These are phyloP conservation scores for Platalea minor DNA, from an alignment of 2,797 vertebrate species.

Conservation along the genomic window DNA sequence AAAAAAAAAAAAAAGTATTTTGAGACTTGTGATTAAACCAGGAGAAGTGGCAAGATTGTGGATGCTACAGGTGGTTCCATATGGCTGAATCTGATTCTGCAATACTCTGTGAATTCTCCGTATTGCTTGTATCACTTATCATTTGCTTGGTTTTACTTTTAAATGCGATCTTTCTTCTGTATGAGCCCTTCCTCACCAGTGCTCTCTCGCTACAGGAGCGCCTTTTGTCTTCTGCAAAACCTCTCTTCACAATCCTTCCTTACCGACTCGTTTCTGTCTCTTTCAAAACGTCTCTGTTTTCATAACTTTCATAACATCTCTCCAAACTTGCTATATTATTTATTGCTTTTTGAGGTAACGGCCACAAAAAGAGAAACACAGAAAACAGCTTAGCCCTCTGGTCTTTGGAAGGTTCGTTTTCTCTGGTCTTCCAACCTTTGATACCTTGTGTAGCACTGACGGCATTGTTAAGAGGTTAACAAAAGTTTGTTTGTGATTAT, in stretches of 20 bases:
- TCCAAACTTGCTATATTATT: rapidly evolving
- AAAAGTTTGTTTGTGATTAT: neutral
- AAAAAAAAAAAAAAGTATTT: neutral
- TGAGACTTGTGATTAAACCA: neutral
- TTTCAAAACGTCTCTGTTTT: neutral
- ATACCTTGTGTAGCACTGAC: rapidly evolving
- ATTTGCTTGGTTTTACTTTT: neutral
- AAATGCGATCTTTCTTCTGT: neutral
- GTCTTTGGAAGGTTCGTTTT: neutral
- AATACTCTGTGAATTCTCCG: neutral
- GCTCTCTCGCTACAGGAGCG: neutral
- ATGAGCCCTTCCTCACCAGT: neutral
- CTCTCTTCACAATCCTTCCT: neutral
- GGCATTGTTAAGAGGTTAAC: neutral
- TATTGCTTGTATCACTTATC: neutral
- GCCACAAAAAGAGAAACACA: neutral
- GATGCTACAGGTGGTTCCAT: neutral
- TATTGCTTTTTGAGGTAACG: neutral
- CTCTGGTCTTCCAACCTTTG: neutral
- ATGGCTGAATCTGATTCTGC: neutral
- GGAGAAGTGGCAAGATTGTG: neutral
- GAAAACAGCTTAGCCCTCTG: neutral
- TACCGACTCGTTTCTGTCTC: neutral
- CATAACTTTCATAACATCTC: neutral
- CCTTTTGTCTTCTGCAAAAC: neutral